phyloP scores from a whole-genome alignment of 2,888 invertebrate genomes.

The Prosopocoilus inquinatus region DNA sequence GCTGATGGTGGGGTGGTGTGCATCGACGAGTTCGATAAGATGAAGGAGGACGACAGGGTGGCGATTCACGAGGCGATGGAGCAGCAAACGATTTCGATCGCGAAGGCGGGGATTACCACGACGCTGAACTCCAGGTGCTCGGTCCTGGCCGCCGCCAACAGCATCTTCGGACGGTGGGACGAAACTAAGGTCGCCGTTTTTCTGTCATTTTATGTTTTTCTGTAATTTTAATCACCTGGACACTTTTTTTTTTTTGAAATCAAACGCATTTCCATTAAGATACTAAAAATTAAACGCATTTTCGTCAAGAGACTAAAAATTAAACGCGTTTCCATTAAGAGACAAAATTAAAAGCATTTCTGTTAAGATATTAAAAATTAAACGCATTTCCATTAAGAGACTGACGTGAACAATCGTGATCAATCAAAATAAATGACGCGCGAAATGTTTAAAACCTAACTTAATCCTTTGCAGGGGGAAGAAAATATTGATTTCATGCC shows the following conservation, averaged over 20 bases:
- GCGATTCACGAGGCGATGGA: slow-evolving; percentile 99
- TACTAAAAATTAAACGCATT: background rate
- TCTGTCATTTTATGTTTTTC: background rate
- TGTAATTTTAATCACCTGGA: background rate
- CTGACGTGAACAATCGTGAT: no score
- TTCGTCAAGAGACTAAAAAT: background rate
- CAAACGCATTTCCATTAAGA: background rate
- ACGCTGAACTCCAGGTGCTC: slow-evolving; percentile 98
- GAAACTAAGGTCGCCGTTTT: slow-evolving; percentile 75
- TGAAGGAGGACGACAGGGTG: slow-evolving; percentile 98
- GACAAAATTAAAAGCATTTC: background rate
- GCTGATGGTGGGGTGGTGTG: slow-evolving; percentile 99
- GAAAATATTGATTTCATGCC: slow-evolving; percentile 99
- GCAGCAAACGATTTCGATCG: slow-evolving; percentile 99
- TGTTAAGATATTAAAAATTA: background rate
- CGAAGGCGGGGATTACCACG: slow-evolving; percentile 99
- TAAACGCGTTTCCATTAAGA: slow-evolving; percentile 6
- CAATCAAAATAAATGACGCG: no score
- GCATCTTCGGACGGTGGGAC: slow-evolving; percentile 98
- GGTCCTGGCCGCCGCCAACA: slow-evolving; percentile 98
- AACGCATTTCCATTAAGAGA: background rate
- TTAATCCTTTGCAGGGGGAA: slow-evolving; percentile 63
- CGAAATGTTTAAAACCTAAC: no score
- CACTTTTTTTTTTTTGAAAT: background rate
- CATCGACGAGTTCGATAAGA: slow-evolving; percentile 99